Conservation (phyloP, 2,797 vertebrate genomes). For the Aulostomus chinensis region DNA sequence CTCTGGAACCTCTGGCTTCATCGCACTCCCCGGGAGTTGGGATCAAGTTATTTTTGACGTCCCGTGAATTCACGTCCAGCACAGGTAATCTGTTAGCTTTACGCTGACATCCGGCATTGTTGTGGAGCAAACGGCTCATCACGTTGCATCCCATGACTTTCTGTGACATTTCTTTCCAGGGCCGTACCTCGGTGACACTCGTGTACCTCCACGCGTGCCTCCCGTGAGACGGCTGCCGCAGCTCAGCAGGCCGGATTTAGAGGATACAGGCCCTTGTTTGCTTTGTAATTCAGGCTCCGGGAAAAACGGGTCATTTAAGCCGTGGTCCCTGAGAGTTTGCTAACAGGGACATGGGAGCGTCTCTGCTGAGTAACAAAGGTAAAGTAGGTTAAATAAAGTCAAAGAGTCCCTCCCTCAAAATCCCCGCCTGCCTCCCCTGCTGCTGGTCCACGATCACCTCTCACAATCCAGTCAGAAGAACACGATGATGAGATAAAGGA, state of each 20-base stretch:
- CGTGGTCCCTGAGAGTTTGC: background rate
- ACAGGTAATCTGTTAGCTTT: constrained; percentile 20
- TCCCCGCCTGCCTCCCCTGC: too few species aligned
- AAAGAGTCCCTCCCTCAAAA: too few species aligned
- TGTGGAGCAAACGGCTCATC: constrained; percentile 39
- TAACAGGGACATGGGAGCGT: constrained; percentile 9
- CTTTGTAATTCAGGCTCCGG: constrained; percentile 40
- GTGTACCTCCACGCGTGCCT: constrained; percentile 10
- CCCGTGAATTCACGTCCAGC: constrained; percentile 14
- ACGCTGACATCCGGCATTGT: background rate
- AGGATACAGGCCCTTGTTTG: constrained; percentile 43
- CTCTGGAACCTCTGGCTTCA: too few species aligned
- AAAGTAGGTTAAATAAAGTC: constrained; percentile 46
- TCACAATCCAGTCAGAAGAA: too few species aligned
- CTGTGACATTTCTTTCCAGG: constrained; percentile 35
- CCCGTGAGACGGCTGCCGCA: constrained; percentile 7
- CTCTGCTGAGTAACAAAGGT: constrained; percentile 36
- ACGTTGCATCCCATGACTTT: constrained; percentile 10
- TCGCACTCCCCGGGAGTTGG: constrained; percentile 1
- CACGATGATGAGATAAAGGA: too few species aligned
- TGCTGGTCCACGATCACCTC: background rate
- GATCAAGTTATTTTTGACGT: constrained; percentile 29
- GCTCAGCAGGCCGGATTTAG: constrained; percentile 17
- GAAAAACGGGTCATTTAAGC: constrained; percentile 23
- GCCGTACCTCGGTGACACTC: background rate